Conservation (phyloP, 2,113 vertebrate species). For the Tinamus guttatus region DNA sequence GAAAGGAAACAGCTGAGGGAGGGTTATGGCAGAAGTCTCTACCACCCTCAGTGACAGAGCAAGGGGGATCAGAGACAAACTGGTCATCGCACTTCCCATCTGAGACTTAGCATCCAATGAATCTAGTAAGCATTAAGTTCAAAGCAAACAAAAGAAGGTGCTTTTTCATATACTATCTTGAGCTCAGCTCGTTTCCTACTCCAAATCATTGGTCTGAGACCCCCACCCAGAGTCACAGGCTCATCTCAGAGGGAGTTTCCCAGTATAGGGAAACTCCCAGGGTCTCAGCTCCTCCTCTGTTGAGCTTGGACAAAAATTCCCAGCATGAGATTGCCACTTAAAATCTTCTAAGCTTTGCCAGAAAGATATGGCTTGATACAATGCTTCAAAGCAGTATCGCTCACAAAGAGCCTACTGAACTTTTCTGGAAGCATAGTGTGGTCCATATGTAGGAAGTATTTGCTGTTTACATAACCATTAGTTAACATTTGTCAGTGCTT, state of each 20-base stretch:
- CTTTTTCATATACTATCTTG: accelerated
- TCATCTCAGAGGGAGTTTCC: background rate
- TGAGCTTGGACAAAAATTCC: background rate
- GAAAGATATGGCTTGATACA: background rate
- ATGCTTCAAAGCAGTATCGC: background rate
- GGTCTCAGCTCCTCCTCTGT: background rate
- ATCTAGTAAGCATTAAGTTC: background rate
- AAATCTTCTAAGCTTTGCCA: slow-evolving; percentile 3
- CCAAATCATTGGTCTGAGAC: background rate
- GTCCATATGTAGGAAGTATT: background rate
- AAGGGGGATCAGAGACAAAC: background rate
- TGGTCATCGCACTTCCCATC: background rate
- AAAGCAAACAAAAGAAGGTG: background rate
- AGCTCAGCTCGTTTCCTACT: background rate
- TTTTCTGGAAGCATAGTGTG: background rate
- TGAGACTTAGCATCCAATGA: background rate
- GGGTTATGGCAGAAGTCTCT: background rate
- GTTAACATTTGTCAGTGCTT: background rate
- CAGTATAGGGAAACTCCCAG: background rate
- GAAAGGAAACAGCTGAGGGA: background rate
- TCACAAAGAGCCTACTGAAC: background rate
- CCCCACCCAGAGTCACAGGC: too few relatives aligned
- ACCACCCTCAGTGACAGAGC: background rate
- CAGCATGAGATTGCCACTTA: background rate
- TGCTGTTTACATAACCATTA: background rate